A percentile compares a stretch with the other conserved stretches of the same genome.
phyloP scores from a whole-genome alignment of 2,113 vertebrate genomes.

The Gnathochromis pfefferi region DNA sequence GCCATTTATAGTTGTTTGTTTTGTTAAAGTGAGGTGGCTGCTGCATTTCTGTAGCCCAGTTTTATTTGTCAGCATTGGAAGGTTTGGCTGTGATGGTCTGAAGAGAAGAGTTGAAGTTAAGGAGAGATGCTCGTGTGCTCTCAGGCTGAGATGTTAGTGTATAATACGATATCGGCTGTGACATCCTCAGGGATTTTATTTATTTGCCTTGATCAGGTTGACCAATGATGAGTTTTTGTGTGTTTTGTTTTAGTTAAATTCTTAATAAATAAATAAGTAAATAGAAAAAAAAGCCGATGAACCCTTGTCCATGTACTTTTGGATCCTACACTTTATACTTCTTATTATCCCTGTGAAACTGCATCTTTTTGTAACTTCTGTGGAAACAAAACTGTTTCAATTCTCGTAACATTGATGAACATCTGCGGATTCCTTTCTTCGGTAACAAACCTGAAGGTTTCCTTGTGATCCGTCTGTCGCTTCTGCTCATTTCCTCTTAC shows the following conservation, averaged over 20 bases:
- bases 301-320: background rate
- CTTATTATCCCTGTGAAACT: background rate
- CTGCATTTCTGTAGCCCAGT: background rate
- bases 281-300: background rate
- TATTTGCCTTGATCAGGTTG: background rate
- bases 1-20: background rate
- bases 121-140: background rate
- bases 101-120: background rate
- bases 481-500: background rate
- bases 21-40: background rate
- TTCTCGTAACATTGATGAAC: background rate
- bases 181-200: background rate
- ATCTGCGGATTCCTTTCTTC: background rate
- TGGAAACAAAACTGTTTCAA: background rate
- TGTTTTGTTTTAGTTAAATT: background rate
- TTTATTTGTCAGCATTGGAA: background rate
- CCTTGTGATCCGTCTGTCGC: background rate
- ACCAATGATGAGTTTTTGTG: background rate
- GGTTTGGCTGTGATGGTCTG: background rate
- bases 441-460: background rate
- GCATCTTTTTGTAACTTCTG: background rate
- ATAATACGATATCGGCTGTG: background rate
- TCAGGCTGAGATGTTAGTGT: rapidly evolving
- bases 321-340: background rate
- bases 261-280: background rate